These are phyloP conservation scores for Chromoteleia sp. DNA, from an alignment of 2,888 invertebrate species.

Conservation along the genomic window DNA sequence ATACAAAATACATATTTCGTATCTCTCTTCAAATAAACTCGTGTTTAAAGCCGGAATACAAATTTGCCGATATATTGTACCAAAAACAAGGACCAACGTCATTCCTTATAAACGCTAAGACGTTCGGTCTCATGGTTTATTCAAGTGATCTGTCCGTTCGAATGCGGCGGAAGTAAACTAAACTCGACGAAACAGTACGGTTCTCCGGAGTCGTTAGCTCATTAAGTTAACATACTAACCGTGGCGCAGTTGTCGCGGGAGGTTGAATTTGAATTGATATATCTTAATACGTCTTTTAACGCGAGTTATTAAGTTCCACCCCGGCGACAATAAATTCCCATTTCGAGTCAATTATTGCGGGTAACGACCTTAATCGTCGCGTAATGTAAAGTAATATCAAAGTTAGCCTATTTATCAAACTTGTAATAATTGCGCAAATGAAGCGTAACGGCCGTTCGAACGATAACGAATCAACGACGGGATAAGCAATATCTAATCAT, in stretches of 20 bases:
- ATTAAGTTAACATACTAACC: constrained; percentile 68
- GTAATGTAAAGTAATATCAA: constrained; percentile 17
- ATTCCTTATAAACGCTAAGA: constrained; percentile 36
- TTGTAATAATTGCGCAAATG: constrained; percentile 24
- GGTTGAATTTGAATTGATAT: constrained; percentile 46
- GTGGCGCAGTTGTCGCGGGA: constrained; percentile 42
- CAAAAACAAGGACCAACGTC: constrained; percentile 23
- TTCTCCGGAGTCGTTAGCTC: constrained; percentile 66
- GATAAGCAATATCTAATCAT: constrained; percentile 7
- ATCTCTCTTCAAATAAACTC: too few species aligned
- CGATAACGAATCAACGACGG: constrained; percentile 14
- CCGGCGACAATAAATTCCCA: constrained; percentile 39
- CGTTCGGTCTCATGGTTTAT: constrained; percentile 64
- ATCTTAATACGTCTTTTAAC: constrained; percentile 59
- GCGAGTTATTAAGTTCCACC: constrained; percentile 42
- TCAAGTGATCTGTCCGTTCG: constrained; percentile 65
- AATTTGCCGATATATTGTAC: too few species aligned
- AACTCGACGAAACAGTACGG: constrained; percentile 64
- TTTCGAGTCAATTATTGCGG: constrained; percentile 22
- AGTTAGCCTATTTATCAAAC: constrained; percentile 34
- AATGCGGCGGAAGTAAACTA: constrained; percentile 55
- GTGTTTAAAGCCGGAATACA: too few species aligned
- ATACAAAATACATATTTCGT: too few species aligned
- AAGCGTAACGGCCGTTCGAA: constrained; percentile 12
- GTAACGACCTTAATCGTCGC: constrained; percentile 32